Base-by-base conservation (phyloP, 2,113 vertebrate species). In the Rana temporaria region DNA sequence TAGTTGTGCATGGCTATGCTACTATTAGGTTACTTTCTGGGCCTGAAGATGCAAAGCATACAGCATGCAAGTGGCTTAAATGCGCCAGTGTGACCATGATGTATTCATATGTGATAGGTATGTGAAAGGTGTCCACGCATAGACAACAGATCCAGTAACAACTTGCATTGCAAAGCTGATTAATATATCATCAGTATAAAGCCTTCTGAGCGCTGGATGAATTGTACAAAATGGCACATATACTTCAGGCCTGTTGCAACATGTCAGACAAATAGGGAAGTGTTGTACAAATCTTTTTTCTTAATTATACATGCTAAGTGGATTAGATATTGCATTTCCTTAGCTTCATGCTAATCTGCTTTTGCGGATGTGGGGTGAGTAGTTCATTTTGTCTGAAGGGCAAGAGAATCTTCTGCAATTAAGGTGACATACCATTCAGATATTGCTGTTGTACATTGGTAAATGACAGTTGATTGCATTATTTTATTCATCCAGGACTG, bases 281-380 rank as follows among this genome's bases (percentile, higher is more conserved):
- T 83, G 71, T 71, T 74, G 70, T 83, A 67, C 62, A 75, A 83
- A 83, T 83, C 81, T 83, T 76, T 81, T 63, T 76, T 68, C 72
- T 83, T 83, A 75, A 83, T 83, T 83, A 68, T 83, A 83, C 72
- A 76, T 68, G 64, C 72, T 68, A 76, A 83, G 62, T 83, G 71
- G 72, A 76, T 73, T 81, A 81, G 59, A 57, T 75, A 65, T 68
- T 76, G 81, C 73, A 83, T 75, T 83, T 83, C 81, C 81, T 83
- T 68, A 67, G 64, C 65, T 68, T 81, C 79, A 72, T 73, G 59
- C 48, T 81, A 81, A 81, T 81, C 79, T 81, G 57, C 59, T 69
- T 73, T 30, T 81, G 59, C 79, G 30, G 59, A 81, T 20, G 65
- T 63, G 62, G 68, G 57, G 59, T 78, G 75, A 78, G 59, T 38